Conservation (phyloP, 1,140 invertebrate genomes). For the Callitettix versicolor region DNA sequence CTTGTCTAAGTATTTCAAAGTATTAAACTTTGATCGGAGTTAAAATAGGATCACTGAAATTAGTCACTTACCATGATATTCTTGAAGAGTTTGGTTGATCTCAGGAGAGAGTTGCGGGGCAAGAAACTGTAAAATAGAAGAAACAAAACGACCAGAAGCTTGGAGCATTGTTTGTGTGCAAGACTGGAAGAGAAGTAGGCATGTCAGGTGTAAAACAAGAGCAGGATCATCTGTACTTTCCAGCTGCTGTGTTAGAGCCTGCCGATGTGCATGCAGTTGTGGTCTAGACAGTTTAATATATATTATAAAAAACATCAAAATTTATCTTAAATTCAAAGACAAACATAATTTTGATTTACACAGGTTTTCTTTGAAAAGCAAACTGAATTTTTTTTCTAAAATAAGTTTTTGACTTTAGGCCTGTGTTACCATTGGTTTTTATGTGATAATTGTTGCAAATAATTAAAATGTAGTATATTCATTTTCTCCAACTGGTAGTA, state of each 20-base stretch:
- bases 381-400: background rate
- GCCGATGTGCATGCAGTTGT: conserved; percentile 63
- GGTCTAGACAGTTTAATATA: no score
- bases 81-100: conserved; percentile 46
- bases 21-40: no score
- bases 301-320: no score
- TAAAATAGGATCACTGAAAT: no score
- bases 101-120: conserved; percentile 53
- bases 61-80: conserved; percentile 74
- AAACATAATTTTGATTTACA: background rate
- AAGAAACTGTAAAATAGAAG: conserved; percentile 62
- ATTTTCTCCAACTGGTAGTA: no score
- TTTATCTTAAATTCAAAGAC: no score
- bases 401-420: background rate
- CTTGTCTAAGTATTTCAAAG: no score
- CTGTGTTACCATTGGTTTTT: background rate
- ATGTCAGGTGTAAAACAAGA: conserved; percentile 68
- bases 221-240: conserved; percentile 63
- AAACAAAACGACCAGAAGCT: conserved; percentile 83
- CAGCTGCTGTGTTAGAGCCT: conserved; percentile 69
- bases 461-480: no score
- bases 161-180: conserved; percentile 73
- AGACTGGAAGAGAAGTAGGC: conserved; percentile 70
- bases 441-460: no score
- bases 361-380: no score